A percentile compares a stretch with the other conserved stretches of the same genome.
Conservation (phyloP, 2,797 vertebrate species). For the Hirundo rustica region DNA sequence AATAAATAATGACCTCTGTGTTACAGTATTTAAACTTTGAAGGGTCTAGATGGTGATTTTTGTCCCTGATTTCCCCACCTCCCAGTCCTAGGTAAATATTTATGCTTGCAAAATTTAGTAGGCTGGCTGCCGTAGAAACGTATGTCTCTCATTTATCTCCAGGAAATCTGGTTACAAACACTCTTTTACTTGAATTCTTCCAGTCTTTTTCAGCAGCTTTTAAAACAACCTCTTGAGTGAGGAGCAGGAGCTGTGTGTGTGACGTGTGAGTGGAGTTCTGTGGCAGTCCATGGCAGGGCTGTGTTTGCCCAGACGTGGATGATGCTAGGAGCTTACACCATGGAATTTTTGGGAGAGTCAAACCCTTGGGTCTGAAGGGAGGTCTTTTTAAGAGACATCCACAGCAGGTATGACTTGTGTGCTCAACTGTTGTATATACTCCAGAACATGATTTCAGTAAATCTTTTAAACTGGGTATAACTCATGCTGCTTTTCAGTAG, state of each 20-base stretch:
- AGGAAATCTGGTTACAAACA: constrained; percentile 54
- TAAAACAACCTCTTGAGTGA: background rate
- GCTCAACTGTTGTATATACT: background rate
- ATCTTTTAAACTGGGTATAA: background rate
- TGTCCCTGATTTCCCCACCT: constrained; percentile 6
- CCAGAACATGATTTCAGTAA: background rate
- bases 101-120: constrained; percentile 63
- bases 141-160: constrained; percentile 51
- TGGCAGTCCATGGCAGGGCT: background rate
- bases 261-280: background rate
- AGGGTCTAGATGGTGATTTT: constrained; percentile 30
- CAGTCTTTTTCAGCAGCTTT: constrained; percentile 9
- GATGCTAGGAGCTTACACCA: background rate
- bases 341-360: background rate
- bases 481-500: background rate
- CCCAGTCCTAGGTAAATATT: constrained; percentile 59
- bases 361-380: background rate
- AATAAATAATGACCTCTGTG: constrained; percentile 56
- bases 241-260: background rate
- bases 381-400: background rate
- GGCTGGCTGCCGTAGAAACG: constrained; percentile 23
- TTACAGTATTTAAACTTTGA: constrained; percentile 47
- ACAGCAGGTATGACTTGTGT: background rate
- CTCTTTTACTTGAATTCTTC: constrained; percentile 45
- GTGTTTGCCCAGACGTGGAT: background rate